Evolutionary conservation across 1,140 invertebrate genomes (phyloP).

Genomic region (Diabrotica virgifera): DNA sequence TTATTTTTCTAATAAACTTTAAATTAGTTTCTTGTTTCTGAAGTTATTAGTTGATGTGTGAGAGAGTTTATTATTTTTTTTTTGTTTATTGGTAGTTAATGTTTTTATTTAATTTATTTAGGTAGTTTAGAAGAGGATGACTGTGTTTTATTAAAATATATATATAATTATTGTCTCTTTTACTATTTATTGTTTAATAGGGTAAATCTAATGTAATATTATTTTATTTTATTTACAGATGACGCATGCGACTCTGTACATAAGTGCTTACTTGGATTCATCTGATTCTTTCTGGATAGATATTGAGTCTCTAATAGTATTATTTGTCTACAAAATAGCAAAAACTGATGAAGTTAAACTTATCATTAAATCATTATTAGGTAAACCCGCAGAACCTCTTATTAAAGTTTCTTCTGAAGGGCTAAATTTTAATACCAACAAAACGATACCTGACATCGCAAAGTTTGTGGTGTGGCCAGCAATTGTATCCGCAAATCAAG

Average conservation of each 20-base stretch:
- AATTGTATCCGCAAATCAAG: constrained; percentile 56
- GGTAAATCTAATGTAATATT: too few species aligned
- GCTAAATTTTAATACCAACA: constrained; percentile 19
- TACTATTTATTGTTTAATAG: too few species aligned
- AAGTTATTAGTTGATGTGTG: too few species aligned
- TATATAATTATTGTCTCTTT: too few species aligned
- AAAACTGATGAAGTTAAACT: constrained; percentile 24
- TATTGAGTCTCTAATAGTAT: constrained; percentile 48
- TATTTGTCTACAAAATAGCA: constrained; percentile 48
- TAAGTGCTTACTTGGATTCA: constrained; percentile 6
- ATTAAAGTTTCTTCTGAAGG: constrained; percentile 16
- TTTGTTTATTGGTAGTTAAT: too few species aligned
- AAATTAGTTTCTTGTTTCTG: too few species aligned
- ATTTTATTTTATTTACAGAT: constrained; percentile 4
- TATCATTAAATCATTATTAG: constrained; percentile 15
- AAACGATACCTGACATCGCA: constrained; percentile 33
- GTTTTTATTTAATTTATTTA: too few species aligned
- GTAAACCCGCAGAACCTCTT: constrained; percentile 5
- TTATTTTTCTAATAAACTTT: too few species aligned
- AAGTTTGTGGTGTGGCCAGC: constrained; percentile 59
- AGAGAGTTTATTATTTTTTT: too few species aligned
- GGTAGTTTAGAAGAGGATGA: too few species aligned
- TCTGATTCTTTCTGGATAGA: constrained; percentile 14
- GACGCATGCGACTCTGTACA: constrained; percentile 7
- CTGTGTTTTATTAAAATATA: too few species aligned